A percentile compares a stretch with the other conserved stretches of the same genome.
Evolutionary conservation across 2,888 invertebrate genomes (phyloP).

Genomic region (Papilio elwesi): DNA sequence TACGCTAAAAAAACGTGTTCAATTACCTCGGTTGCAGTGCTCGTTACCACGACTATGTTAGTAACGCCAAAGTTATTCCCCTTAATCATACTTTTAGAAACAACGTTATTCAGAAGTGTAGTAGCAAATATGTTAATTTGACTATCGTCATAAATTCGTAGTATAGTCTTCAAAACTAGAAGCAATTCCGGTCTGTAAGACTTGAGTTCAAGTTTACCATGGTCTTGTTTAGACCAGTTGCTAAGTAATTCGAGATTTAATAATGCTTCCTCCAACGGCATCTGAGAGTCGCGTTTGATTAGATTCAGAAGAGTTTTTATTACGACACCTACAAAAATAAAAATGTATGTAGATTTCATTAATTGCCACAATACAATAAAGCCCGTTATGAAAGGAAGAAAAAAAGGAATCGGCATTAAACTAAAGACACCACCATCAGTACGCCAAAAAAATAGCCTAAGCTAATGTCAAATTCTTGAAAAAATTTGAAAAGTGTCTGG

Average conservation of each 20-base stretch:
- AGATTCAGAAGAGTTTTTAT: constrained; percentile 60
- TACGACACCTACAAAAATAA: constrained; percentile 61
- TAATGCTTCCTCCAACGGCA: constrained; percentile 68
- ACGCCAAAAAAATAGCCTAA: background rate
- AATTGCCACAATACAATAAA: constrained; percentile 8
- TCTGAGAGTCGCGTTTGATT: constrained; percentile 58
- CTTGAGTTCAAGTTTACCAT: constrained; percentile 53
- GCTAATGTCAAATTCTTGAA: background rate
- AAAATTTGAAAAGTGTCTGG: too few species aligned
- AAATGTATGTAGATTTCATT: constrained; percentile 18
- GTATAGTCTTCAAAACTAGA: constrained; percentile 60
- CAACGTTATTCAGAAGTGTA: constrained; percentile 65
- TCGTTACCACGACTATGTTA: constrained; percentile 51
- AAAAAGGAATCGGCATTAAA: background rate
- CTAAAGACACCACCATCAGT: background rate
- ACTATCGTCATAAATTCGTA: constrained; percentile 68
- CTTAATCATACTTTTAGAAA: constrained; percentile 55
- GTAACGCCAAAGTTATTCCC: constrained; percentile 45
- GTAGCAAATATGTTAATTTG: constrained; percentile 70
- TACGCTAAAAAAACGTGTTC: background rate
- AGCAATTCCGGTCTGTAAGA: constrained; percentile 57
- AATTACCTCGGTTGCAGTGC: constrained; percentile 67
- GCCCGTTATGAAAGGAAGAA: background rate
- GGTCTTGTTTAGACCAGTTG: constrained; percentile 57
- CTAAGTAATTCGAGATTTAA: constrained; percentile 64